Percentiles rank a stretch among this genome's conserved stretches.
Conservation (phyloP, 2,113 vertebrate genomes). For the Reinhardtius hippoglossoides region DNA sequence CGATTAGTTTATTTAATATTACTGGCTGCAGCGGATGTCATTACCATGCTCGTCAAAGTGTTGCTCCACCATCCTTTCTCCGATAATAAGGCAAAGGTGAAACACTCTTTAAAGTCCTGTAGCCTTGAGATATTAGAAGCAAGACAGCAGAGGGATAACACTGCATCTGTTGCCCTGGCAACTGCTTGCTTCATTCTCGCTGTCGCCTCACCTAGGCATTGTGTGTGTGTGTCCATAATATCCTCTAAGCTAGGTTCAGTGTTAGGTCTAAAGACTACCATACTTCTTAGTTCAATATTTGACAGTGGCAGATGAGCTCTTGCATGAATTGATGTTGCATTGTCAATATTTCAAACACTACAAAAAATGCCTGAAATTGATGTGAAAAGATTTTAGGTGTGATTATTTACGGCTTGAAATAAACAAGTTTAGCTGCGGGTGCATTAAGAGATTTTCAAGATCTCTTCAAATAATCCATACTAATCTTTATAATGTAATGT, state of each 20-base stretch:
- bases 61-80: conserved; percentile 22
- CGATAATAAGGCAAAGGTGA: conserved; percentile 38
- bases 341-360: neutral
- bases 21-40: neutral
- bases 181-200: conserved; percentile 65
- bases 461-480: neutral
- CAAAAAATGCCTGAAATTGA: neutral
- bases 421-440: neutral
- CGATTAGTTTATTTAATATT: conserved; percentile 17
- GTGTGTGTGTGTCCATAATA: neutral
- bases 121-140: conserved; percentile 56
- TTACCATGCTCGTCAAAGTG: neutral
- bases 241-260: conserved; percentile 15
- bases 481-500: too few relatives aligned
- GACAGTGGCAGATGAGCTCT: neutral
- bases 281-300: conserved; percentile 2
- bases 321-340: neutral
- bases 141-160: conserved; percentile 57
- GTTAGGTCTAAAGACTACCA: conserved; percentile 12
- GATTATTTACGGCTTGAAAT: neutral
- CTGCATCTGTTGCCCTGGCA: conserved; percentile 81
- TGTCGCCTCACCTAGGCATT: conserved; percentile 48
- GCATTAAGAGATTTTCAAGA: neutral
- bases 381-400: neutral
- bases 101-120: conserved; percentile 28